Base-by-base conservation (phyloP, 2,797 vertebrate species). In the Labeo calbasu region DNA sequence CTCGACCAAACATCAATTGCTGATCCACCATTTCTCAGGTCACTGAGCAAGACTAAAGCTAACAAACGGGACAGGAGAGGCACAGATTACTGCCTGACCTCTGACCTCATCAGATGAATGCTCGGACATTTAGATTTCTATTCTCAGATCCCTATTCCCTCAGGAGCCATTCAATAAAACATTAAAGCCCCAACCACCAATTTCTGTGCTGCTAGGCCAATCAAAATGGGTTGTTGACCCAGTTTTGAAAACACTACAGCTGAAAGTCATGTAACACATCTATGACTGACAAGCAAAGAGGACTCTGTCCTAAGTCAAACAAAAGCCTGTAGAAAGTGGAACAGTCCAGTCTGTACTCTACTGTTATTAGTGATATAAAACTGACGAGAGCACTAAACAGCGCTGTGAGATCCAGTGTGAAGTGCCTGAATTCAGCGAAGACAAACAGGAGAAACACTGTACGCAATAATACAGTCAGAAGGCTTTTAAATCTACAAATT, bases 61-160 rank as follows among this genome's bases (percentile, higher is more conserved):
- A 82, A 85, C 66, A 2, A 71, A 59, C 65, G 71, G 65, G 65
- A 77, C 73, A 71, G 63, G 82, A 50, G 55, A 69, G 36, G 71
- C 78, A 50, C 36, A 85, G 51, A 85, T 77, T 77, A 85, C 5
- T 53, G 63, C 72, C 28, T 80, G 77, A 73, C 69, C 71, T 81
- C 40, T 81, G 79, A 81, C 23, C 53, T 61, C 36, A 71, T 72
- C 40, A 40, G 40, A 68, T 48, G 23, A 71, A 32, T 15, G 15
- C 55, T 59, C 0, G 2, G 53, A 81, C 61, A 77, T 48, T 23
- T 55, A 55, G 32, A 75, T 79, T 71, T 23, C 59, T 53, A 46
- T 63, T 63, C 55, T 36, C 7, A 40, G 46, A 80, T 43, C 4
- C 11, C 84, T 65, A 17, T 46, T 68, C 59, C 36, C 69, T 53